Evolutionary conservation across 2,888 invertebrate species (phyloP), one percentile per base, ranked within the genome.

Genomic region (Diarsia dahlii): DNA sequence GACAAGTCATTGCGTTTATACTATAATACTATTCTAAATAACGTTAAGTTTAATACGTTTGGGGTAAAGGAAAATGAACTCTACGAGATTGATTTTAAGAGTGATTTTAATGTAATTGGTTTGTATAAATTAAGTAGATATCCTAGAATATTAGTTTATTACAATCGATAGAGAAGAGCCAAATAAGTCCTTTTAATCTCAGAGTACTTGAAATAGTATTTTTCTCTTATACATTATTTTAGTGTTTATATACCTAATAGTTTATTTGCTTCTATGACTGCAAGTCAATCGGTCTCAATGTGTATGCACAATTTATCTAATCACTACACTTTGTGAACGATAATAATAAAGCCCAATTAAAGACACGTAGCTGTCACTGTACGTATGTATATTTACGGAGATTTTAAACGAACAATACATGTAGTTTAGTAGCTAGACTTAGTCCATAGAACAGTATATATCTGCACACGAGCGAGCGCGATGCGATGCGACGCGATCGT

Each of bases 1-100:
- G 95, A 96, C 95, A 95, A 95, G 94, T 95, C 94, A 95, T 92
- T 92, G 92, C 90, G 89, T 93, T 90, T 91, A 90, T 88, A 89
- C 79, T 87, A 85, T 84, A 88, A 80, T 87, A 85, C 84, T 87
- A 89, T 84, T 81, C 69, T 81, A 78, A 85, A 74, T 85, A 85
- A 77, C 4, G 23, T 77, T 80, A 80, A 84, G 82, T 80, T 86
- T 76, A 87, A 81, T 87, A 85, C 70, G 68, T 81, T 87, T 84
- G 87, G 88, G 88, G 87, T 87, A 88, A 87, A 87, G 88, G 89
- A 87, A 86, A 85, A 84, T 82, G 72, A 86, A 85, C 82, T 88
- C 86, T 81, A 87, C 80, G 89, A 88, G 88, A 90, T 90, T 90
- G 89, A 87, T 86, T 89, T 84, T 88, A 88, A 78, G 89, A 83